A percentile compares a stretch with the other conserved stretches of the same genome.
Conservation (phyloP, 1,140 invertebrate species). For the Pissodes strobi region DNA sequence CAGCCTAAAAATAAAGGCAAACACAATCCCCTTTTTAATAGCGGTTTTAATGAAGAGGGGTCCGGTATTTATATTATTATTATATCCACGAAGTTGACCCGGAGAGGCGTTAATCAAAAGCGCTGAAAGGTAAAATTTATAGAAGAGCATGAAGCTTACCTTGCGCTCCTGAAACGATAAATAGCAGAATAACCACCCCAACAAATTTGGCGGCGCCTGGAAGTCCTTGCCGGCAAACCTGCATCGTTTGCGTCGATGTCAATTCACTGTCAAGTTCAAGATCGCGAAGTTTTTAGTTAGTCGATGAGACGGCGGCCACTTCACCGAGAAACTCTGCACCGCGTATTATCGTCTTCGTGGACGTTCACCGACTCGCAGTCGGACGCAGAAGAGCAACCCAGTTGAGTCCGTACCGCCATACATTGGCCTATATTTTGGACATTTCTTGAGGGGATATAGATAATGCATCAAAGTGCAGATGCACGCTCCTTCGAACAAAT, state of each 20-base stretch:
- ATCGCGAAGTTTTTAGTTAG: not conserved
- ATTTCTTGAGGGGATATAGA: constrained; percentile 20
- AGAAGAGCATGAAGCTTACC: constrained; percentile 11
- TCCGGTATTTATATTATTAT: no score
- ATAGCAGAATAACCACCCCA: not conserved
- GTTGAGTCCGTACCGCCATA: constrained; percentile 3
- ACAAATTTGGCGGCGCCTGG: not conserved
- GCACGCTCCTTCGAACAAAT: constrained; percentile 3
- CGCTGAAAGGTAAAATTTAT: no score
- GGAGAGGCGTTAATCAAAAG: no score
- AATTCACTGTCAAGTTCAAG: constrained; percentile 33
- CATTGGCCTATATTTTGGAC: constrained; percentile 31
- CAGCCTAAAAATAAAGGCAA: no score
- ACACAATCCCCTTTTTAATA: no score
- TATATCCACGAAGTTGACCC: no score
- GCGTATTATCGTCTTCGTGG: constrained; percentile 14
- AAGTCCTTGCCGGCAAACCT: constrained; percentile 4
- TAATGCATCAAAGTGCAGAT: constrained; percentile 4
- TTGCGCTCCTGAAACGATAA: constrained; percentile 1
- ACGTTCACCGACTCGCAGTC: constrained; percentile 24
- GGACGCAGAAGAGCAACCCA: constrained; percentile 14
- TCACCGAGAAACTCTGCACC: constrained; percentile 9
- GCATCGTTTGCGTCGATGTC: constrained; percentile 4
- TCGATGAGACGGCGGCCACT: constrained; percentile 8
- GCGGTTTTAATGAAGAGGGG: no score